Evolutionary conservation across 2,888 invertebrate species (phyloP).

Genomic region (Temnothorax rugatulus): DNA sequence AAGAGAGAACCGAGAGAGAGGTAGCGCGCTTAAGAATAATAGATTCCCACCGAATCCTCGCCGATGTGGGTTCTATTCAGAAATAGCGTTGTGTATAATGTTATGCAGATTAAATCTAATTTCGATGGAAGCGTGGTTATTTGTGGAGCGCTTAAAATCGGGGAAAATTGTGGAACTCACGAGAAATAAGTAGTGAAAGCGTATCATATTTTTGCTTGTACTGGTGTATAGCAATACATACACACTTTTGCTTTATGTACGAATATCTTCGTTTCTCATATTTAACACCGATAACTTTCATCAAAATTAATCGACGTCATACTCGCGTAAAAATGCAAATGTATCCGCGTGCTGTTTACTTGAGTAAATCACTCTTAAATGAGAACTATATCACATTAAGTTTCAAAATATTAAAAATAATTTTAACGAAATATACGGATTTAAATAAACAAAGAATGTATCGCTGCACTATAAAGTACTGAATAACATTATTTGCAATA

Average conservation of each 20-base stretch:
- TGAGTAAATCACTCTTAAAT: not conserved
- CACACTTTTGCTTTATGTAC: constrained; percentile 12
- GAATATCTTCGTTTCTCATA: not conserved
- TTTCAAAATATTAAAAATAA: constrained; percentile 13
- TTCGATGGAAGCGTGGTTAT: constrained; percentile 16
- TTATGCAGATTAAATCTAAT: constrained; percentile 51
- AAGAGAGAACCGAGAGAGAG: constrained; percentile 11
- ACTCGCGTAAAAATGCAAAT: not conserved
- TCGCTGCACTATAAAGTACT: not conserved
- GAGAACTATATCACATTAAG: not conserved
- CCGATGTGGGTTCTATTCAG: not conserved
- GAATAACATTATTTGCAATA: not conserved
- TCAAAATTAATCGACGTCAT: constrained; percentile 51
- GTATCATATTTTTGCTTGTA: not conserved
- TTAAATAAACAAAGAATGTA: not conserved
- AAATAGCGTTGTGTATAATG: constrained; percentile 24
- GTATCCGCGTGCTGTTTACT: not conserved
- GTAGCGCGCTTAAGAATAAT: constrained; percentile 26
- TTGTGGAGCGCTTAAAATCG: constrained; percentile 29
- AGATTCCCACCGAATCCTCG: constrained; percentile 1
- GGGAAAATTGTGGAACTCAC: constrained; percentile 2
- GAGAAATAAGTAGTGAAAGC: not conserved
- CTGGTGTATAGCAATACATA: not conserved
- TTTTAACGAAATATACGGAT: not conserved
- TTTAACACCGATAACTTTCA: constrained; percentile 53